Conservation (phyloP, 2,113 vertebrate species). For the Vanacampus margaritifer region DNA sequence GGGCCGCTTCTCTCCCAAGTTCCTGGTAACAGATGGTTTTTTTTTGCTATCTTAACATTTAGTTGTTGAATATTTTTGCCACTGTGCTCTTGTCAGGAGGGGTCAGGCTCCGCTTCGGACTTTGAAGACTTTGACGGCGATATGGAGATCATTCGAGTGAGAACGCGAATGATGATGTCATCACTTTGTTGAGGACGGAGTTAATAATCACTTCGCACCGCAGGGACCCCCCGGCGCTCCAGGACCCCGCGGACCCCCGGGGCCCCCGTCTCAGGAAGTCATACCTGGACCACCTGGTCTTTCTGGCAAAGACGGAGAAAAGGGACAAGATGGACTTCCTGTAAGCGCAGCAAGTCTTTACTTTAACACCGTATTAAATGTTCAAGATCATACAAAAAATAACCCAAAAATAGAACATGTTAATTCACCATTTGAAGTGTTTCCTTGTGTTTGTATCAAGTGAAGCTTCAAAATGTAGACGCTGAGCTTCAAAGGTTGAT, state of each 20-base stretch:
- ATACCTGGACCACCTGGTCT: slow-evolving; percentile 68
- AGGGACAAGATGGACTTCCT: slow-evolving; percentile 75
- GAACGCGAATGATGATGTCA: neutral
- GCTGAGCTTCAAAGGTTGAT: neutral
- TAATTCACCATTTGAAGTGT: slow-evolving; percentile 12
- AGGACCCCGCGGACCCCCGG: slow-evolving; percentile 71
- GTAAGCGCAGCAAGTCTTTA: slow-evolving; percentile 64
- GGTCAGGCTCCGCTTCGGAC: slow-evolving; percentile 57
- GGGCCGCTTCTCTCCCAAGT: slow-evolving; percentile 51
- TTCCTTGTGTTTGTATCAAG: neutral
- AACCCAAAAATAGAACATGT: too few relatives aligned
- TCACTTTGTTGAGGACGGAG: neutral
- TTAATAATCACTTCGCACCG: neutral
- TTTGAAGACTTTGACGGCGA: slow-evolving; percentile 73
- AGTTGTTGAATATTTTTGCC: neutral
- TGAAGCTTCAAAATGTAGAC: neutral
- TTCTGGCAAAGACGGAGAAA: slow-evolving; percentile 76
- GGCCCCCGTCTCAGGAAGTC: slow-evolving; percentile 41
- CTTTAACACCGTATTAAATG: neutral
- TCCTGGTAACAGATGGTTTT: slow-evolving; percentile 21
- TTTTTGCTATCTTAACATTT: neutral
- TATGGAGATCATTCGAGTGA: slow-evolving; percentile 67
- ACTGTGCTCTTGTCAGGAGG: slow-evolving; percentile 67
- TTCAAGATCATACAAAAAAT: neutral
- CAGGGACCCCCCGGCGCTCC: slow-evolving; percentile 75